Base-by-base conservation (phyloP, 2,113 vertebrate species). In the Chunga burmeisteri region DNA sequence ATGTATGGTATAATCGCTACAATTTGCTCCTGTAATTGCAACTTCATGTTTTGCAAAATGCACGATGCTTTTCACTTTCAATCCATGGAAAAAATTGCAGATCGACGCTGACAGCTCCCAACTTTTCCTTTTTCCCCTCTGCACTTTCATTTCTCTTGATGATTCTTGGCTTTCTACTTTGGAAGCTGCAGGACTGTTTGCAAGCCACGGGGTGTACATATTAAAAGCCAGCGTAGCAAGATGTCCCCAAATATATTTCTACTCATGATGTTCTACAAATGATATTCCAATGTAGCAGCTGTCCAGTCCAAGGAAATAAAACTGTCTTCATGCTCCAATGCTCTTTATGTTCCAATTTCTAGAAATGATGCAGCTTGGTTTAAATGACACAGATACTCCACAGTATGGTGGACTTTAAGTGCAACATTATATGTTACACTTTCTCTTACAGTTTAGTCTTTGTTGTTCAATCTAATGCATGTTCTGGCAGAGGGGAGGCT, bases 71-170 rank as follows among this genome's bases (percentile, higher is more conserved):
- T 95, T 97, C 95, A 46, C 68, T 93, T 85, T 36, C 74, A 91
- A 62, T 90, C 90, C 81, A 8, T 42, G 81, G 79, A 92, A 94
- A 86, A 90, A 19, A 16, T 55, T 71, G 47, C 72, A 88, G 79
- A 95, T 95, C 14, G 8, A 62, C 86, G 74, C 87, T 95, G 96
- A 96, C 95, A 96, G 96, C 81, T 90, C 80, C 66, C 89, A 94
- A 1, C 59, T 70, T 84, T 92, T 71, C 68, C 52, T 36, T 86
- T 90, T 75, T 32, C 88, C 68, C 42, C 59, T 38, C 25, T 61
- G 72, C 71, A 94, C 96, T 96, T 91, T 96, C 67, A 66, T 93
- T 47, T 71, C 96, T 80, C 88, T 63, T 74, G 93, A 93, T 86
- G 85, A 9, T 79, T 94, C 92, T 79, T 93, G 93, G 94, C 91